Evolutionary conservation across 2,113 vertebrate species (phyloP), one percentile per base, ranked within the genome.

Genomic region (Vireo altiloquus): DNA sequence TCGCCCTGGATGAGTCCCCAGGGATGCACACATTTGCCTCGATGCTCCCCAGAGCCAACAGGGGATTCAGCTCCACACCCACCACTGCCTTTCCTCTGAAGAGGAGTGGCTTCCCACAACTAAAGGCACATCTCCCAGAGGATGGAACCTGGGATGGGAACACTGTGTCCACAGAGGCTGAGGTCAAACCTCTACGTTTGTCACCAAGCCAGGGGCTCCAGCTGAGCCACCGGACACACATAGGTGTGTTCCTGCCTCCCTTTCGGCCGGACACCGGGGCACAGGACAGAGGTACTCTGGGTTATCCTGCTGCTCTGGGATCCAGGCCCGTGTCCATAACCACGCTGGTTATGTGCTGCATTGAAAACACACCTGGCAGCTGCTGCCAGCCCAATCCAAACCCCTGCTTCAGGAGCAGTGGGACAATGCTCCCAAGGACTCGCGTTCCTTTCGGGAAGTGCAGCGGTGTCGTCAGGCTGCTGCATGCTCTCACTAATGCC

Each of bases 251-350:
- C 24, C 82, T 42, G 52, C 49, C 76, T 28, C 40, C 1, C 4
- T 8, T 25, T 7, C 1, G 0, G 66, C 46, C 6, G 23, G 50
- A 27, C 19, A 22, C 44, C 2, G 23, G 39, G 40, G 44, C 68
- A 76, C 1, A 2, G 60, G 23, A 56, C n/a, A 14, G 13, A 30
- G 56, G 25, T 3, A 2, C 49, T 10, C 40, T 7, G 27, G 56
- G 40, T 37, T 15, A 35, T 15, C 18, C 0, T 0, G 10, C 12
- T 0, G 0, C 11, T 9, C 25, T 1, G 1, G 64, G 65, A 37
- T 37, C 33, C 56, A 77, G 59, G 50, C 70, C 71, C 6, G 0
- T 1, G 24, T 18, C 46, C 0, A 0, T 18, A 15, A 15, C 31
- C 35, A 39, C 4, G 0, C 22, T 6, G 44, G 33, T 10, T 11